Evolutionary conservation across 2,113 vertebrate species (phyloP).

Genomic region (Vireo altiloquus): DNA sequence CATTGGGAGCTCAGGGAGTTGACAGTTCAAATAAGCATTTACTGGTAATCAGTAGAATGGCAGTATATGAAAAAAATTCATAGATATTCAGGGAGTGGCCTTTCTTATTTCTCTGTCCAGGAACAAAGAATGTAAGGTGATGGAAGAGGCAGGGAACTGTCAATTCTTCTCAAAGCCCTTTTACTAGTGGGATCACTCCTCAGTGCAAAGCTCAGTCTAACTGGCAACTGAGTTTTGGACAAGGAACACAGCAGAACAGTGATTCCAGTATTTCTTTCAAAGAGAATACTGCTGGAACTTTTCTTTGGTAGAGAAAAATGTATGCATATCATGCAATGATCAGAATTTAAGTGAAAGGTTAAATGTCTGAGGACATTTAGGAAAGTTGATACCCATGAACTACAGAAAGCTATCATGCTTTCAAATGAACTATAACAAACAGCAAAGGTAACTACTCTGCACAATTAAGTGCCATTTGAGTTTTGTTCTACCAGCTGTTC

Average conservation of each 20-base stretch:
- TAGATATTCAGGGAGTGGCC: neutral
- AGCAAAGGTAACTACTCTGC: neutral
- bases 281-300: neutral
- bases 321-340: neutral
- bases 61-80: neutral
- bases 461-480: neutral
- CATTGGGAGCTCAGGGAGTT: neutral
- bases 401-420: neutral
- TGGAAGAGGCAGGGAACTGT: neutral
- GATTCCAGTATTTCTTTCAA: neutral
- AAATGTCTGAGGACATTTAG: neutral
- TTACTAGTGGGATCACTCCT: neutral
- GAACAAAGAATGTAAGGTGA: neutral
- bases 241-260: neutral
- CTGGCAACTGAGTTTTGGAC: neutral
- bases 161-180: neutral
- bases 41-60: neutral
- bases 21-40: neutral
- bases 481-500: neutral
- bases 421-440: neutral
- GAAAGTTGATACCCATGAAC: neutral
- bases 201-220: neutral
- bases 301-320: neutral
- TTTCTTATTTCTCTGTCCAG: neutral
- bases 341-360: neutral